phyloP scores from a whole-genome alignment of 2,797 vertebrate species.

The Rallus crepitans region DNA sequence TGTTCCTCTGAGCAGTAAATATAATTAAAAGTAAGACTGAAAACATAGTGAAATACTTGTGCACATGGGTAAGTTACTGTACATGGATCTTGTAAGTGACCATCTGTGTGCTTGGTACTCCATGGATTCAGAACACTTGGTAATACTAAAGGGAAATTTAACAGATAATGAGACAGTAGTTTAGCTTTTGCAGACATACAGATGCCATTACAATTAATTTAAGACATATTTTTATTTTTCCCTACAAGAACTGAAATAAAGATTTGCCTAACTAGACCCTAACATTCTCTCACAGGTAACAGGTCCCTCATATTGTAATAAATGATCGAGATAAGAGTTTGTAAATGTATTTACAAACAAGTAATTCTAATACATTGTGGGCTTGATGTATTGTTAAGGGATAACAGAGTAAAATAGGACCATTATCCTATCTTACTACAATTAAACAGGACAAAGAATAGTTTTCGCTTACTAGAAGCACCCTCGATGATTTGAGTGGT shows the following conservation, averaged over 20 bases:
- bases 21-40: neutral
- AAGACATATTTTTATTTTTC: neutral
- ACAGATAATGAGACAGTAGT: neutral
- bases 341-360: neutral
- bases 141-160: too few relatives aligned
- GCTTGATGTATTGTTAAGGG: neutral
- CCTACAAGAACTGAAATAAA: neutral
- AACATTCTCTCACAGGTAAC: neutral
- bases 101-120: neutral
- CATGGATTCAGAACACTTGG: neutral
- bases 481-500: neutral
- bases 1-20: neutral
- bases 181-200: neutral
- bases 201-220: neutral
- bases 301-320: neutral
- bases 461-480: neutral
- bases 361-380: neutral
- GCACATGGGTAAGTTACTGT: neutral
- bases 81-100: neutral
- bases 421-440: neutral
- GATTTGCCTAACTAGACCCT: fast-evolving
- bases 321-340: neutral
- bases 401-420: neutral
- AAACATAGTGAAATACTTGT: neutral
- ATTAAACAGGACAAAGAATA: neutral